Percentiles rank a stretch among this genome's conserved stretches.
phyloP scores from a whole-genome alignment of 2,888 invertebrate genomes.

The Eudasyphora cyanicolor region DNA sequence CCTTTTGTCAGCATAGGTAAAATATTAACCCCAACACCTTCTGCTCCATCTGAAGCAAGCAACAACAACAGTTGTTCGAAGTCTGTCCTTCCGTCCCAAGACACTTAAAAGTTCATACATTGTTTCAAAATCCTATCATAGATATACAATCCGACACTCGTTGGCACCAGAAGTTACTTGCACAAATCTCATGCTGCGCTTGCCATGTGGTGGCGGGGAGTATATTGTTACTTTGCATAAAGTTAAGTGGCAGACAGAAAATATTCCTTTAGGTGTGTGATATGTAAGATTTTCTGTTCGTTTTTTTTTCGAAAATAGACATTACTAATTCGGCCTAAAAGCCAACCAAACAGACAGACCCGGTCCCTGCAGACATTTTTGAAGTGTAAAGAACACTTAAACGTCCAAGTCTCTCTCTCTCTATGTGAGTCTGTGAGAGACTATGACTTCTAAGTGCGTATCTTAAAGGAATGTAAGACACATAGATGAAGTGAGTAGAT shows the following conservation, averaged over 20 bases:
- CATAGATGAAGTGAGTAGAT: background rate
- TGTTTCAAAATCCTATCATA: conserved; percentile 5
- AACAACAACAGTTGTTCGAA: background rate
- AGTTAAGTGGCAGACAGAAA: conserved; percentile 3
- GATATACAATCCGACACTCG: background rate
- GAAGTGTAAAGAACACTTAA: background rate
- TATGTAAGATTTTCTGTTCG: background rate
- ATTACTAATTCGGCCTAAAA: conserved; percentile 5
- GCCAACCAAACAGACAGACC: background rate
- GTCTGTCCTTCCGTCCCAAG: conserved; percentile 32
- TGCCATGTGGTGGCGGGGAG: no score
- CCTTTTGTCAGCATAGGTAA: conserved; percentile 29
- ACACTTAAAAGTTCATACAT: conserved; percentile 18
- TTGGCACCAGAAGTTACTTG: background rate
- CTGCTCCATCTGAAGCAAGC: background rate
- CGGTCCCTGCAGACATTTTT: background rate
- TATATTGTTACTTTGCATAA: conserved; percentile 1
- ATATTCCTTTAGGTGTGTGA: no score
- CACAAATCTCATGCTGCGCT: background rate
- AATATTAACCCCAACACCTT: conserved; percentile 29
- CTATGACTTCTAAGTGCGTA: background rate
- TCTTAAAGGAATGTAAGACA: background rate
- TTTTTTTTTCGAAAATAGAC: background rate
- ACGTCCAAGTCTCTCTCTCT: background rate
- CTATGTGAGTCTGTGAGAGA: background rate